phyloP scores from a whole-genome alignment of 2,888 invertebrate species.

The Aspidiotus rigidus region DNA sequence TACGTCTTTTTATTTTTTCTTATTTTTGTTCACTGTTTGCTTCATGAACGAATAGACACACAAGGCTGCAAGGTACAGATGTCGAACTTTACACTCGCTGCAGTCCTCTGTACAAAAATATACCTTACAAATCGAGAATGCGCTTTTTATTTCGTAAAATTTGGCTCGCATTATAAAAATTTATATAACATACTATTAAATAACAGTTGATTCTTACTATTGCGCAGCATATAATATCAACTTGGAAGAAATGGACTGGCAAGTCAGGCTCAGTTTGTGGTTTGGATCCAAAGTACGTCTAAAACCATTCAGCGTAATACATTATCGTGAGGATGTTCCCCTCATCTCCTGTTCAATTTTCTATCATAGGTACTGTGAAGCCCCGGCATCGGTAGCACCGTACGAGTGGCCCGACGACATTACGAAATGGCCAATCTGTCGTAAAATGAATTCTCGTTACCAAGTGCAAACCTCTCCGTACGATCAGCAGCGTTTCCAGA shows the following conservation, averaged over 20 bases:
- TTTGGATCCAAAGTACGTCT: slow-evolving; percentile 79
- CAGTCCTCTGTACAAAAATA: too few relatives aligned
- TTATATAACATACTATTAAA: background rate
- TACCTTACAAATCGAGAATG: too few relatives aligned
- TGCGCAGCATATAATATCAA: slow-evolving; percentile 74
- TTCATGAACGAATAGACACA: background rate
- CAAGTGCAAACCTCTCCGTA: slow-evolving; percentile 38
- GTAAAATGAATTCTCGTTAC: slow-evolving; percentile 58
- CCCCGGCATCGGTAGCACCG: slow-evolving; percentile 85
- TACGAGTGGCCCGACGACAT: slow-evolving; percentile 98
- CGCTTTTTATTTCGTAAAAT: too few relatives aligned
- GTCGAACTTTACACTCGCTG: too few relatives aligned
- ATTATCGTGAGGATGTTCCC: background rate
- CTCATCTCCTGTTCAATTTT: background rate
- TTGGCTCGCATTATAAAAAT: too few relatives aligned
- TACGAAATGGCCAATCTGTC: slow-evolving; percentile 95
- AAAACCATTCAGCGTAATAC: background rate
- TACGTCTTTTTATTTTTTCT: background rate
- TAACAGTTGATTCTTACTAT: slow-evolving; percentile 15
- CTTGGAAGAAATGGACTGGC: slow-evolving; percentile 90
- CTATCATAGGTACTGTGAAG: slow-evolving; percentile 70
- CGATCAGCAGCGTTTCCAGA: slow-evolving; percentile 33
- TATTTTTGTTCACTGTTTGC: background rate
- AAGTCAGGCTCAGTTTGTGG: slow-evolving; percentile 95
- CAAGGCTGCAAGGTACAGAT: too few relatives aligned